Conservation (phyloP, 2,888 invertebrate genomes). For the Euplexia lucipara region DNA sequence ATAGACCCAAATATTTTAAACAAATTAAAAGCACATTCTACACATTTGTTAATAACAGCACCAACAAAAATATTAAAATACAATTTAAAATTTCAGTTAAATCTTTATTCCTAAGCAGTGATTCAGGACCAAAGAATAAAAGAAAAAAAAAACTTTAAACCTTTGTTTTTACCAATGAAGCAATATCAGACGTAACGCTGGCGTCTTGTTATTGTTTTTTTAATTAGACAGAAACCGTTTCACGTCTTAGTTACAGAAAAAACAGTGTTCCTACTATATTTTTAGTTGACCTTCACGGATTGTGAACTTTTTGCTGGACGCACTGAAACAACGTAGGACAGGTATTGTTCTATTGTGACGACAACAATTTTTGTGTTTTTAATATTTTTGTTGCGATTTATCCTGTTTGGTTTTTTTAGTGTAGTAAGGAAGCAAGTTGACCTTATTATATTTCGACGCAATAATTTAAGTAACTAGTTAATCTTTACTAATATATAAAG, state of each 20-base stretch:
- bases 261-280: conserved; percentile 63
- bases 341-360: conserved; percentile 14
- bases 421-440: conserved; percentile 24
- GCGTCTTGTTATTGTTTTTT: conserved; percentile 22
- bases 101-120: too few species aligned
- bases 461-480: conserved; percentile 21
- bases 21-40: too few species aligned
- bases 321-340: conserved; percentile 34
- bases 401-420: conserved; percentile 31
- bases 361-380: conserved; percentile 20
- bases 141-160: neutral
- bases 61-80: too few species aligned
- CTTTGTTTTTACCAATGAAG: conserved; percentile 18
- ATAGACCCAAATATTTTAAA: too few species aligned
- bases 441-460: conserved; percentile 11
- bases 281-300: conserved; percentile 56
- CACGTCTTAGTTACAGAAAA: conserved; percentile 19
- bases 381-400: conserved; percentile 21
- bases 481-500: too few species aligned
- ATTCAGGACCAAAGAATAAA: too few species aligned
- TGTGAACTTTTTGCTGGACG: conserved; percentile 43
- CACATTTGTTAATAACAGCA: too few species aligned
- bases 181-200: conserved; percentile 6
- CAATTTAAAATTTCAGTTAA: too few species aligned
- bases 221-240: conserved; percentile 38